Conservation (phyloP, 2,888 invertebrate species). For the Lochmaea capreae region DNA sequence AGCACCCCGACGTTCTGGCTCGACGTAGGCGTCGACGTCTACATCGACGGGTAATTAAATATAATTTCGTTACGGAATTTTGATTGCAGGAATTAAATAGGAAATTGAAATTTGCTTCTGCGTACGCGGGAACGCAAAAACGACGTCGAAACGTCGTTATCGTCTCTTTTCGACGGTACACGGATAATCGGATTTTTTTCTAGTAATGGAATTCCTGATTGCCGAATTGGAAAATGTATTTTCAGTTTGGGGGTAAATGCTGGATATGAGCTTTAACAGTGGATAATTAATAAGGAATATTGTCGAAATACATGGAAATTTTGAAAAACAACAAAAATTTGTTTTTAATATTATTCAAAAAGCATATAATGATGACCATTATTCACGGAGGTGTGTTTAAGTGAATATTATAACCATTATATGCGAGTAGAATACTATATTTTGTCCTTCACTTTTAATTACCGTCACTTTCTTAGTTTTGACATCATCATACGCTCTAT, state of each 20-base stretch:
- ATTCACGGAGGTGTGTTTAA: too few relatives aligned
- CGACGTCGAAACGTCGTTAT: conserved; percentile 37
- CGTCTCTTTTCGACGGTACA: conserved; percentile 24
- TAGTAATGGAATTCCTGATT: conserved; percentile 38
- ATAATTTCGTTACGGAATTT: conserved; percentile 60
- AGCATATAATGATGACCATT: too few relatives aligned
- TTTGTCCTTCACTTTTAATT: too few relatives aligned
- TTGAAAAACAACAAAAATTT: not conserved
- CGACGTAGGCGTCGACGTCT: conserved; percentile 37
- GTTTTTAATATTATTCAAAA: too few relatives aligned
- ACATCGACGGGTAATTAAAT: conserved; percentile 49
- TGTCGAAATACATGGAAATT: not conserved
- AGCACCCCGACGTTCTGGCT: conserved; percentile 36
- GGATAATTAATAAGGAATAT: not conserved
- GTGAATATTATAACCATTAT: too few relatives aligned
- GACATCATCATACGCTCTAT: too few relatives aligned
- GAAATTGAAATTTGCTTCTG: conserved; percentile 61
- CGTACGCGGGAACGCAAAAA: conserved; percentile 46
- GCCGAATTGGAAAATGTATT: conserved; percentile 24
- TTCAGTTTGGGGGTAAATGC: not conserved
- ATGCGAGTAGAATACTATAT: too few relatives aligned
- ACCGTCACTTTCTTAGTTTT: too few relatives aligned
- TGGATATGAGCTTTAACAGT: not conserved
- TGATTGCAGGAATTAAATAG: conserved; percentile 61
- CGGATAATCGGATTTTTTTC: conserved; percentile 18